Evolutionary conservation across 2,888 invertebrate species (phyloP), one percentile per base, ranked within the genome.

Genomic region (Netelia inedita): DNA sequence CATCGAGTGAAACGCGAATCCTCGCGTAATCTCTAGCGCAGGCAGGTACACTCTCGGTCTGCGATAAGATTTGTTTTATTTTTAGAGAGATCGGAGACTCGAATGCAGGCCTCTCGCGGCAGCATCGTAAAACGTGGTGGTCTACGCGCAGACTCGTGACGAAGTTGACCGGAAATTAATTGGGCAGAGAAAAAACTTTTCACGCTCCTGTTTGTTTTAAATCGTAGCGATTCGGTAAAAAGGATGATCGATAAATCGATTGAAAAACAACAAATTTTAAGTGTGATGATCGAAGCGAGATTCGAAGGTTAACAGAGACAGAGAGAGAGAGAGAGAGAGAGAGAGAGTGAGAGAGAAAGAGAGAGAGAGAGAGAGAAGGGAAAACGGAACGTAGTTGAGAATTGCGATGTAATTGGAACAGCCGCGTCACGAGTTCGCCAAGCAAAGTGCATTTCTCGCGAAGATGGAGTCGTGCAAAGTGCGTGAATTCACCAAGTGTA

Each of bases 41-140:
- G 43, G 72, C 73, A 72, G 73, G 72, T 79, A 73, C 65, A 43
- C 82, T 57, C 50, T 35, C 50, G 66, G 66, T 46, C 50, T 65
- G 61, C 46, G 78, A 82, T 79, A 78, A 79, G 78, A 73, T 82
- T 82, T 68, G 61, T 73, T 79, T 79, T 82, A 79, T 82, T 82
- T 82, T 82, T 82, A 76, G 82, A 82, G 73, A 50, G 73, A 68
- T 59, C 72, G 53, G 46, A 43, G 66, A 63, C 50, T 19, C 59
- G 68, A 80, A n/a, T 23, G 46, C 46, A 46, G 16, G 41, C 9
- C 19, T 9, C 35, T 35, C 35, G 35, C 19, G 41, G 16, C 57
- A 19, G 35, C 53, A 65, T 68, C 53, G 68, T n/a, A 10, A 10
- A 11, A 23, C 23, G 0, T 2, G 16, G 57, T 19, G 3, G 16